phyloP scores from a whole-genome alignment of 2,797 vertebrate species.

The Miichthys miiuy region DNA sequence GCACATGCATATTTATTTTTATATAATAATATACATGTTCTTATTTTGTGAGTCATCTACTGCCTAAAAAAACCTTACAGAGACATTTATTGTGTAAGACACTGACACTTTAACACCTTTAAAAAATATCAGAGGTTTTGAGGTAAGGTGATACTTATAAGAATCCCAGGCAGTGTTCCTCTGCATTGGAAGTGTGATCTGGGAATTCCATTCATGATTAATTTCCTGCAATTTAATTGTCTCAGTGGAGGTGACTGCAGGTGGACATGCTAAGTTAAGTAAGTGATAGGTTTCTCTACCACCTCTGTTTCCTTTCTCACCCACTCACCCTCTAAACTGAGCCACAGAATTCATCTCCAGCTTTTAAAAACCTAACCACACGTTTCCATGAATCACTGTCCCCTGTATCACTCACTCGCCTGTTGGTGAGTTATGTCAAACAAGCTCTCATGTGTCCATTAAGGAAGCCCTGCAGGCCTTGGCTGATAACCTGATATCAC shows the following conservation, averaged over 20 bases:
- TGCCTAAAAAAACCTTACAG: background rate
- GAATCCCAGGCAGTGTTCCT: conserved; percentile 19
- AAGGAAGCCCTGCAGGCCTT: conserved; percentile 43
- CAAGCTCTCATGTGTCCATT: conserved; percentile 26
- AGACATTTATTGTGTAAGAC: background rate
- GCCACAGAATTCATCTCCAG: conserved; percentile 6
- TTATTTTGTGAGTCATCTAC: background rate
- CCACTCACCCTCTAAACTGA: background rate
- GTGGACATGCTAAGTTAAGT: conserved; percentile 12
- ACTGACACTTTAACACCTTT: background rate
- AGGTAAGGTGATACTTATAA: conserved; percentile 2
- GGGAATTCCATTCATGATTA: conserved; percentile 36
- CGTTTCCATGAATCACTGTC: conserved; percentile 5
- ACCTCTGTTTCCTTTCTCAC: conserved; percentile 10
- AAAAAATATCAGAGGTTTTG: background rate
- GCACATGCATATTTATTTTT: background rate
- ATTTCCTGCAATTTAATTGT: conserved; percentile 50
- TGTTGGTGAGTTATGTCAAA: conserved; percentile 26
- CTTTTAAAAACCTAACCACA: conserved; percentile 14
- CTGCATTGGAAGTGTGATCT: conserved; percentile 26
- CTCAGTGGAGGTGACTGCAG: conserved; percentile 10
- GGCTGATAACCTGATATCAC: conserved; percentile 38
- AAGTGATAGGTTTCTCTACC: conserved; percentile 2
- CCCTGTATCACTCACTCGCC: background rate
- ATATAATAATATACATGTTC: background rate